These are phyloP conservation scores for Lasioglossum malachurum DNA, from an alignment of 2,888 invertebrate species.

Conservation along the genomic window DNA sequence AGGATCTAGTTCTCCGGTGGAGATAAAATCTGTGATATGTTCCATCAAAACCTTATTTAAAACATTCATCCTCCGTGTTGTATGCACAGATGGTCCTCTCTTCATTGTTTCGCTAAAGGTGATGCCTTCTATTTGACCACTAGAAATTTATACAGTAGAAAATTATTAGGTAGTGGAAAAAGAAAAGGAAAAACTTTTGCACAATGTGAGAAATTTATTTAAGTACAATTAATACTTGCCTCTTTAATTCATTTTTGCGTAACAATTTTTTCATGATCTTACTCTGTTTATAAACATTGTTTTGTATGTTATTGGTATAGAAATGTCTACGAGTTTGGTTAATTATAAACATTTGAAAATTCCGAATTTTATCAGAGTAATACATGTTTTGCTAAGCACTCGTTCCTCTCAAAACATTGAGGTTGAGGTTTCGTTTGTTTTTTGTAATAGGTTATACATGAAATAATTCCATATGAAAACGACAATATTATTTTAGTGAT, in stretches of 20 bases:
- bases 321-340: conserved; percentile 22
- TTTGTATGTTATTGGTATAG: conserved; percentile 4
- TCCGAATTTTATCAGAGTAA: conserved; percentile 6
- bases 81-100: conserved; percentile 83
- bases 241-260: neutral
- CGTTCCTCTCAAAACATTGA: neutral
- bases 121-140: neutral
- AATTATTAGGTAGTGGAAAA: neutral
- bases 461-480: too few relatives aligned
- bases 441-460: neutral
- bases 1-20: conserved; percentile 88
- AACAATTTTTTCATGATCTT: conserved; percentile 48
- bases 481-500: neutral
- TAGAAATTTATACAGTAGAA: neutral
- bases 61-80: conserved; percentile 88
- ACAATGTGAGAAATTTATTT: neutral
- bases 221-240: conserved; percentile 23
- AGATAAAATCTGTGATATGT: conserved; percentile 91
- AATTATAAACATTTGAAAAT: neutral
- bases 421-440: neutral
- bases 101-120: neutral
- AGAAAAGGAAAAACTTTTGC: neutral
- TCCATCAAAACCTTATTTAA: conserved; percentile 94
- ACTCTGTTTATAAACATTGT: conserved; percentile 12
- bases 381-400: neutral